Evolutionary conservation across 2,888 invertebrate species (phyloP).

Genomic region (Bombylius major): DNA sequence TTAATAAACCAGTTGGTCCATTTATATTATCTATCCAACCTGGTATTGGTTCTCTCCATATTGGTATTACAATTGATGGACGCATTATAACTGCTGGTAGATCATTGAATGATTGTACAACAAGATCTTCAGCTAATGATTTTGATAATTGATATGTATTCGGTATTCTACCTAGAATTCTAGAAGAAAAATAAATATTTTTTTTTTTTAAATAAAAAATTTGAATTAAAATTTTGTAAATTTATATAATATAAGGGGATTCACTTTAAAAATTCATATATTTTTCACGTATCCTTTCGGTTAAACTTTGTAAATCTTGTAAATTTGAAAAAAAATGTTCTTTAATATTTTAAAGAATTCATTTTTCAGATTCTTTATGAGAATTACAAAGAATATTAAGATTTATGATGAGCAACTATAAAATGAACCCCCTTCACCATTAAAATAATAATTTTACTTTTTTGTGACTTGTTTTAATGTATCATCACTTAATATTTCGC

Average conservation of each 20-base stretch:
- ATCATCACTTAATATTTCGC: conserved; percentile 68
- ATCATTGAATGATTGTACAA: conserved; percentile 61
- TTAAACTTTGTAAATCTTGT: too few species aligned
- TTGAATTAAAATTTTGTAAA: too few species aligned
- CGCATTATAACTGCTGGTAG: conserved; percentile 71
- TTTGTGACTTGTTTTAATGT: conserved; percentile 50
- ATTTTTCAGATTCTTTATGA: too few species aligned
- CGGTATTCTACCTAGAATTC: conserved; percentile 62
- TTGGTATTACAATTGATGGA: conserved; percentile 82
- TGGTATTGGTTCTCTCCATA: conserved; percentile 70
- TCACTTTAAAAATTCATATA: too few species aligned
- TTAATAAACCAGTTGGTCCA: conserved; percentile 76
- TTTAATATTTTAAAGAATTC: too few species aligned
- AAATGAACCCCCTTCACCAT: too few species aligned
- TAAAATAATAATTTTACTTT: conserved; percentile 32
- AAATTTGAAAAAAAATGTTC: too few species aligned
- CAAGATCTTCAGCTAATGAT: conserved; percentile 73
- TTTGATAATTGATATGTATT: conserved; percentile 94
- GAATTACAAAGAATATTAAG: too few species aligned
- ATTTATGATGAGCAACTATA: too few species aligned
- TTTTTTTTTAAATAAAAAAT: too few species aligned
- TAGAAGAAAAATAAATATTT: conserved; percentile 22
- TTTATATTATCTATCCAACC: conserved; percentile 92
- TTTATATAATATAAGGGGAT: too few species aligned
- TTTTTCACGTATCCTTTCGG: too few species aligned